Evolutionary conservation across 1,140 invertebrate species (phyloP), one percentile per base, ranked within the genome.

Genomic region (Drosophila malerkotliana): DNA sequence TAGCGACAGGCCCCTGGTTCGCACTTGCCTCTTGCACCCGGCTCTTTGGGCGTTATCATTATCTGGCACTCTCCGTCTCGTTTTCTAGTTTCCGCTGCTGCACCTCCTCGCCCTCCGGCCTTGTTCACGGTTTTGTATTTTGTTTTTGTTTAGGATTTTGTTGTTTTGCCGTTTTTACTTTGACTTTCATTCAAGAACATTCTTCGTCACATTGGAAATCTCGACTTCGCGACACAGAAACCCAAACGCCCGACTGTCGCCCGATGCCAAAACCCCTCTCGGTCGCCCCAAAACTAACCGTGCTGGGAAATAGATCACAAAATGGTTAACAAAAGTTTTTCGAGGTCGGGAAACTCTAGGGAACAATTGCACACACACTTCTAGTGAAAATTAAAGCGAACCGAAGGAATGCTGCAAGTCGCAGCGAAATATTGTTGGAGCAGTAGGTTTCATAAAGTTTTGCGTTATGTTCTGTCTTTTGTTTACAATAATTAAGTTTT

Each of bases 131-230:
- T 78, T 90, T 78, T 88, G 77, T 81, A 82, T 82, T 90, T 89
- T 85, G 81, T 89, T 91, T 90, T 89, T 82, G 81, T 90, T 91
- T 90, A 84, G 89, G 74, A 87, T 82, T 87, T 85, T 90, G 90
- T 87, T 89, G 90, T 91, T 83, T 78, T 82, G 75, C 62, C 72
- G 81, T 63, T 91, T 90, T 91, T 91, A 91, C 90, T 91, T 91
- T 91, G 90, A 91, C 90, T 91, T 91, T 91, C 90, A 91, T 91
- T 91, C 75, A 91, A 91, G 84, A 89, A 73, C 69, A 87, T 56
- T 80, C 81, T 80, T 72, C 52, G 72, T 55, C 62, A 45, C 79
- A 61, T 71, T 75, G 73, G 41, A 37, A 55, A 48, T 78, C 63
- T 41, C 60, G 47, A 60, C 78, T 57, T 71, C 64, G 64, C 79